Base-by-base conservation (phyloP, 2,888 invertebrate genomes). In the Mactromeris polynyma region DNA sequence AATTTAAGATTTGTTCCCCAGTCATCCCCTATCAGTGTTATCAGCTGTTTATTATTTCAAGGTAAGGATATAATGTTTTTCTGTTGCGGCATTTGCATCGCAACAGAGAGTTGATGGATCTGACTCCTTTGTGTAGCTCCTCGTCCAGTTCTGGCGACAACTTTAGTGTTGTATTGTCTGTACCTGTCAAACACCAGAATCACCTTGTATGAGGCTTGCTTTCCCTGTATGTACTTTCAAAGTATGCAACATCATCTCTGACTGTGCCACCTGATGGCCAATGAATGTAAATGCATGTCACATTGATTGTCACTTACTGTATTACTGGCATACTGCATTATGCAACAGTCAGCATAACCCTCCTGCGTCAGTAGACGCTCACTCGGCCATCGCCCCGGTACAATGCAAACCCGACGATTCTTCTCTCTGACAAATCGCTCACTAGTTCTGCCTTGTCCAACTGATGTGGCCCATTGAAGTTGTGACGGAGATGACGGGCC, bases 81-180 rank as follows among this genome's bases (percentile, higher is more conserved):
- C n/a, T 58, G 54, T 31, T 42, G 36, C 46, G 40, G 64, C 11
- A 77, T 0, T 11, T 31, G n/a, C 19, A 69, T 42, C 11, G 38
- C 51, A 17, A 6, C 42, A 46, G 46, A 69, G 31, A 46, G 51
- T 33, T 3, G 26, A 58, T 58, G 19, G 7, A 58, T 17, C 14
- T 19, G 51, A 54, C 31, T 51, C 19, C 11, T 9, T 42, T 80
- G n/a, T 9, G 26, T 14, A 4, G 17, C n/a, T 58, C 54, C 21
- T 58, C 21, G 54, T 14, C n/a, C 21, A 21, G 17, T 19, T 58
- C 80, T 78, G 11, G 46, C 7, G 73, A 40, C 54, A 58, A 54
- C 58, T 46, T n/a, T n/a, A n/a, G n/a, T 85, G 40, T 79, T 85
- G 38, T 58, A 79, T 17, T 79, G 46, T 26, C n/a, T 58, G 77